phyloP scores from a whole-genome alignment of 2,797 vertebrate genomes.

The Sarcophilus harrisii region DNA sequence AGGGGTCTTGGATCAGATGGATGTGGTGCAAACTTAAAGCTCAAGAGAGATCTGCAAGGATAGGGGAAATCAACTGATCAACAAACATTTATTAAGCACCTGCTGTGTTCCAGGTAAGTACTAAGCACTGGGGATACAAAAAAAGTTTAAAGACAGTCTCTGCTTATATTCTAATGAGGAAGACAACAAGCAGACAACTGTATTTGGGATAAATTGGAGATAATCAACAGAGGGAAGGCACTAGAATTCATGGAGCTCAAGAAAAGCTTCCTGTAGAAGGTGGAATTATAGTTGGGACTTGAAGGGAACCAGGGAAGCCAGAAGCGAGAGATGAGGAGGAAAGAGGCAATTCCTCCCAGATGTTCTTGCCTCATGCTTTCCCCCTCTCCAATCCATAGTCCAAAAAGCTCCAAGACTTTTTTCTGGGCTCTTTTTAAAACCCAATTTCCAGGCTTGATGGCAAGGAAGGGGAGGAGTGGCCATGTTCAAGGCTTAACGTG shows the following conservation, averaged over 20 bases:
- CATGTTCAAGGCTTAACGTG: too few relatives aligned
- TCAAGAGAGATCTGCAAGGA: not conserved
- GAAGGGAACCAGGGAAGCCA: not conserved
- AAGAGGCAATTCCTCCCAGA: not conserved
- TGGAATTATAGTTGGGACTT: not conserved
- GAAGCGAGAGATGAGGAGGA: not conserved
- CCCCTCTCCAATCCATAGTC: not conserved
- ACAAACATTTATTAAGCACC: not conserved
- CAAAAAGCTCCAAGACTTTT: too few relatives aligned
- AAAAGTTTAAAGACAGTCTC: not conserved
- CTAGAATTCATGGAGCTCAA: not conserved
- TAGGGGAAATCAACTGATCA: not conserved
- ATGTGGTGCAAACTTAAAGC: not conserved
- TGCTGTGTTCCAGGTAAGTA: not conserved
- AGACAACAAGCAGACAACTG: not conserved
- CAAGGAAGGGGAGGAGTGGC: too few relatives aligned
- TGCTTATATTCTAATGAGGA: not conserved
- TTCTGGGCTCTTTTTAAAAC: too few relatives aligned
- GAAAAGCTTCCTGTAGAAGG: not conserved
- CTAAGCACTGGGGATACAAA: not conserved
- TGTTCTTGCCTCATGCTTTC: not conserved
- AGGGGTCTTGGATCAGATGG: not conserved
- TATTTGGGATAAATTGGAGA: not conserved
- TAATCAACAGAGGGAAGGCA: not conserved
- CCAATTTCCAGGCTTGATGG: too few relatives aligned